Conservation (phyloP, 2,888 invertebrate genomes). For the Cosmopolites sordidus region DNA sequence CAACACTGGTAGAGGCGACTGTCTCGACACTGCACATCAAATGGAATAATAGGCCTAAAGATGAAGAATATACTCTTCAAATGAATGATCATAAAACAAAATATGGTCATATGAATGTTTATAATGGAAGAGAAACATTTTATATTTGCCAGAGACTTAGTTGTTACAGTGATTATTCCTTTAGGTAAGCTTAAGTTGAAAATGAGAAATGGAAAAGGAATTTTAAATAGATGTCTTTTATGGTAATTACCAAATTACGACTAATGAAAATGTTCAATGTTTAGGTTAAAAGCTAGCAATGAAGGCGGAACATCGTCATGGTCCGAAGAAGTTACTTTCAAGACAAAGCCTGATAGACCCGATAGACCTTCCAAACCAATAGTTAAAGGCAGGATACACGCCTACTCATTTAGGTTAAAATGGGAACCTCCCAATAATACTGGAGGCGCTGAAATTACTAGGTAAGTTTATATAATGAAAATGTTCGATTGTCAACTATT, state of each 20-base stretch:
- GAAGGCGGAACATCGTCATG: conserved; percentile 79
- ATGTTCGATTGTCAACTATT: too few species aligned
- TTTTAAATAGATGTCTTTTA: too few species aligned
- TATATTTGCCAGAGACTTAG: conserved; percentile 65
- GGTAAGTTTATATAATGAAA: too few species aligned
- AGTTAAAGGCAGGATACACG: conserved; percentile 77
- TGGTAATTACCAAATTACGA: too few species aligned
- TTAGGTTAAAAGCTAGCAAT: conserved; percentile 73
- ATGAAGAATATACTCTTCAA: conserved; percentile 78
- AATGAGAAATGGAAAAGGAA: too few species aligned
- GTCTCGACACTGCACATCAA: conserved; percentile 63
- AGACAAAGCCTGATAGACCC: conserved; percentile 76
- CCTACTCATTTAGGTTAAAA: conserved; percentile 72
- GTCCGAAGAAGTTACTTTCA: conserved; percentile 73
- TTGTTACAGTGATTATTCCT: conserved; percentile 76
- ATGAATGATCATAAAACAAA: conserved; percentile 57
- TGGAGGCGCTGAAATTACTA: conserved; percentile 67
- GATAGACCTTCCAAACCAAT: conserved; percentile 71
- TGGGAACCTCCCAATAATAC: conserved; percentile 78
- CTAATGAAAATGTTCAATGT: neutral
- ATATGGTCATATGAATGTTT: conserved; percentile 57
- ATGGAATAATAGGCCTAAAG: conserved; percentile 72
- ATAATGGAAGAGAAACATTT: conserved; percentile 61
- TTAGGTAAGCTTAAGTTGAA: conserved; percentile 41
- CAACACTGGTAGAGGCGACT: conserved; percentile 61